Evolutionary conservation across 2,113 vertebrate species (phyloP).

Genomic region (Gallinago jamesoni): DNA sequence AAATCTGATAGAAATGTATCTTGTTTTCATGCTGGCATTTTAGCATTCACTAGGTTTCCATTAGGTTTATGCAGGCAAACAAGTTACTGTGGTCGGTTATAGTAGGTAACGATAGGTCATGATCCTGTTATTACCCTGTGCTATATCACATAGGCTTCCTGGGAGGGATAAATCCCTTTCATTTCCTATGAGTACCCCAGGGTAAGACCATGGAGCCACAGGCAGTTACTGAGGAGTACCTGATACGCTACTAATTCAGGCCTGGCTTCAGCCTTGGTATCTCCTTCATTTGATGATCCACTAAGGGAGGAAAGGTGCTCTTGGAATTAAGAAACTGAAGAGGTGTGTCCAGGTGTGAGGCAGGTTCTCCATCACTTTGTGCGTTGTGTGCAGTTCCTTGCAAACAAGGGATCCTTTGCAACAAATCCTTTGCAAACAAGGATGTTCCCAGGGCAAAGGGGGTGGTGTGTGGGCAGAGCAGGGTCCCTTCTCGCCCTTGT

Average conservation of each 20-base stretch:
- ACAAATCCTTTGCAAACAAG: not conserved
- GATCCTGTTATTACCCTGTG: rapidly evolving
- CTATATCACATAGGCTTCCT: not conserved
- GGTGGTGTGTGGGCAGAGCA: not conserved
- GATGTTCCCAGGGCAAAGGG: not conserved
- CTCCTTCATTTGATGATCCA: not conserved
- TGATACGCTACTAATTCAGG: not conserved
- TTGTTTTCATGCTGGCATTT: not conserved
- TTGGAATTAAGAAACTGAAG: not conserved
- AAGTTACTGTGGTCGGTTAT: not conserved
- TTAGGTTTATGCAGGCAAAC: not conserved
- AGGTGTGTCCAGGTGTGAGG: not conserved
- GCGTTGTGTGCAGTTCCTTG: rapidly evolving
- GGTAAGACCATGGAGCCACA: not conserved
- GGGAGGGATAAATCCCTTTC: not conserved
- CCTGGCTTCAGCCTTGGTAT: not conserved
- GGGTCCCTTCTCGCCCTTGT: not conserved
- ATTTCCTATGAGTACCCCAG: not conserved
- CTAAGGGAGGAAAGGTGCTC: not conserved
- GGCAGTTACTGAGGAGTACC: not conserved
- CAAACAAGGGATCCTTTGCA: no score
- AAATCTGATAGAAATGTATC: not conserved
- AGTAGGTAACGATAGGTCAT: not conserved
- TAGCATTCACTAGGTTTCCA: not conserved
- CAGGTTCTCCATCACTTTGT: not conserved